Evolutionary conservation across 1,140 invertebrate genomes (phyloP).

Genomic region (Drosophila mauritiana): DNA sequence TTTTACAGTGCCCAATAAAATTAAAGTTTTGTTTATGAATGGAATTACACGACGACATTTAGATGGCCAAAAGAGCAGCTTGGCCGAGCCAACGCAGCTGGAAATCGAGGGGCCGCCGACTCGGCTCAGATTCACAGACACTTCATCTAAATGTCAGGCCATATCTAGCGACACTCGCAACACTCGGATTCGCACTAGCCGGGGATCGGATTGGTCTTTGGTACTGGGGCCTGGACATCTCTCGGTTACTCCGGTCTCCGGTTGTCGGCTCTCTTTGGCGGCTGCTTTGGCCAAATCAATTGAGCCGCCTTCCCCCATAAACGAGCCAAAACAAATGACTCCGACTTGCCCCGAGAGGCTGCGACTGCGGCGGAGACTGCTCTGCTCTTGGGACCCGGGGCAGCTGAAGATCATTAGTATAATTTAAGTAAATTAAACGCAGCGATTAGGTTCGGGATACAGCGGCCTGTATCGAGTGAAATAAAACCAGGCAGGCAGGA

Average conservation of each 20-base stretch:
- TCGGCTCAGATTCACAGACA: constrained; percentile 79
- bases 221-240: constrained; percentile 18
- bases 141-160: constrained; percentile 84
- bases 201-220: constrained; percentile 23
- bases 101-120: constrained; percentile 43
- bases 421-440: constrained; percentile 84
- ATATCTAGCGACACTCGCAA: constrained; percentile 81
- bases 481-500: constrained; percentile 33
- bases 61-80: constrained; percentile 47
- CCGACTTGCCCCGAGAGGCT: constrained; percentile 36
- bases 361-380: background rate
- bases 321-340: constrained; percentile 82
- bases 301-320: constrained; percentile 77
- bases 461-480: constrained; percentile 27
- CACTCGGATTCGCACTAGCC: constrained; percentile 69
- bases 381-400: constrained; percentile 40
- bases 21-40: constrained; percentile 84
- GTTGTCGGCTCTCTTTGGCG: constrained; percentile 72
- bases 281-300: constrained; percentile 82
- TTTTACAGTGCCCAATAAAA: constrained; percentile 61
- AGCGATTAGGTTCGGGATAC: constrained; percentile 81
- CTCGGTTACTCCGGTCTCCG: constrained; percentile 15
- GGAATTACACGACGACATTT: constrained; percentile 69
- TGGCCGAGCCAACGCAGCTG: constrained; percentile 61
- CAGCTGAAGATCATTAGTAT: constrained; percentile 83